Evolutionary conservation across 2,888 invertebrate genomes (phyloP), one percentile per base, ranked within the genome.

Genomic region (Stomorhina lunata): DNA sequence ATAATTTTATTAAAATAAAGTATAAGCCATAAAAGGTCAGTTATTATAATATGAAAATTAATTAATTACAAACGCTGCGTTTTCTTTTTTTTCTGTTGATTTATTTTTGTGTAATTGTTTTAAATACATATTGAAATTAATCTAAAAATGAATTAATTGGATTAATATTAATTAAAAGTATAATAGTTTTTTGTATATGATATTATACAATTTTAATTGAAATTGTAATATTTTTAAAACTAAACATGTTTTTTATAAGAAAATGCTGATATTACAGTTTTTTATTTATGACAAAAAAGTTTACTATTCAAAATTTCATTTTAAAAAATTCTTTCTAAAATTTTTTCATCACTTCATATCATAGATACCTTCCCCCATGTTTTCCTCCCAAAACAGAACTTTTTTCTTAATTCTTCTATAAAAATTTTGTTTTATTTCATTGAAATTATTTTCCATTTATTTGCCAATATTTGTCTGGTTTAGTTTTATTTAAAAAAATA

Each of bases 41-140:
- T 66, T 66, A 50, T 12, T 50, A 25, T 81, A 53, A 40, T 40
- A 55, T 63, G 63, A 57, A 78, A 78, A 78, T 71, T 78, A 78
- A 78, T 78, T 78, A 71, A 71, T 65, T 78, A 65, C 34, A 65
- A 45, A 43, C 43, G 10, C 7, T 40, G 7, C 15, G 9, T 20
- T 48, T 20, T 20, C 6, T 17, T 17, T 48, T 20, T 20, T 20
- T 20, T 48, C 45, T 17, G 5, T 48, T 48, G 48, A 15, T 12
- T 4, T 6, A 7, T 7, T 17, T 43, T 45, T 45, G 15, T 45
- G 1, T 9, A 17, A 4, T 43, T 43, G 43, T 43, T 43, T 15
- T 43, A 15, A 43, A 45, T 45, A 7, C 4, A 43, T 6, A 43
- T 17, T 43, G 17, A 43, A 45, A 45, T 45, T 15, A 43, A 4